These are phyloP conservation scores for Typhlichthys eigenmanni DNA, from an alignment of 2,797 vertebrate genomes.

Conservation along the genomic window DNA sequence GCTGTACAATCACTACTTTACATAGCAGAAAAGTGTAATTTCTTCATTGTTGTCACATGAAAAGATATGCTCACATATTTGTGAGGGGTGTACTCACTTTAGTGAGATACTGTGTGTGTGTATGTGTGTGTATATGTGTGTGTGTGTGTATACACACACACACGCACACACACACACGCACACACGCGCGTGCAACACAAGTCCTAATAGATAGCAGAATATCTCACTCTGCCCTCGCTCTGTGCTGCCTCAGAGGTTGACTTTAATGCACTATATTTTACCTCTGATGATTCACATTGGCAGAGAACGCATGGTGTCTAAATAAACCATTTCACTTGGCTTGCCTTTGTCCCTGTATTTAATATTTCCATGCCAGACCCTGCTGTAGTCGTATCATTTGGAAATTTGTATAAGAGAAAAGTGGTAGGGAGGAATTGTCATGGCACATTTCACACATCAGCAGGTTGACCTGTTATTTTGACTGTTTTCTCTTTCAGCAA, in stretches of 20 bases:
- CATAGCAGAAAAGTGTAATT: too few species aligned
- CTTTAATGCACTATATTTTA: conserved; percentile 73
- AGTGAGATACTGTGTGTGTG: too few species aligned
- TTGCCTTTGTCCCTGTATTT: conserved; percentile 73
- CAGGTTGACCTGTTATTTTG: conserved; percentile 50
- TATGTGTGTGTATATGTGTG: too few species aligned
- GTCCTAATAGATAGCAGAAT: conserved; percentile 77
- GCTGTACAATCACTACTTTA: too few species aligned
- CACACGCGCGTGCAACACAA: conserved; percentile 32
- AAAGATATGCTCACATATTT: too few species aligned
- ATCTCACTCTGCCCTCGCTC: conserved; percentile 72
- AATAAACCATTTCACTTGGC: conserved; percentile 58
- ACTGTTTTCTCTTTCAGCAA: conserved; percentile 33
- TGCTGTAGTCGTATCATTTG: conserved; percentile 53
- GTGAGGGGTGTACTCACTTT: too few species aligned
- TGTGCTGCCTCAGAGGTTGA: conserved; percentile 73
- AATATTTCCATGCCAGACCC: conserved; percentile 67
- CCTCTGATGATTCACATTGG: conserved; percentile 74
- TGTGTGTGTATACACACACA: not conserved
- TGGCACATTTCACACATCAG: conserved; percentile 57
- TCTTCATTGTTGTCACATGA: too few species aligned
- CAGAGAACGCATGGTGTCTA: conserved; percentile 60
- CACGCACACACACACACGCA: not conserved
- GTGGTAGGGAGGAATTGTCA: conserved; percentile 61
- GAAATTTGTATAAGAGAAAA: conserved; percentile 55